A percentile compares a stretch with the other conserved stretches of the same genome.
phyloP scores from a whole-genome alignment of 2,888 invertebrate genomes.

The Himalopsyche kuldschensis region DNA sequence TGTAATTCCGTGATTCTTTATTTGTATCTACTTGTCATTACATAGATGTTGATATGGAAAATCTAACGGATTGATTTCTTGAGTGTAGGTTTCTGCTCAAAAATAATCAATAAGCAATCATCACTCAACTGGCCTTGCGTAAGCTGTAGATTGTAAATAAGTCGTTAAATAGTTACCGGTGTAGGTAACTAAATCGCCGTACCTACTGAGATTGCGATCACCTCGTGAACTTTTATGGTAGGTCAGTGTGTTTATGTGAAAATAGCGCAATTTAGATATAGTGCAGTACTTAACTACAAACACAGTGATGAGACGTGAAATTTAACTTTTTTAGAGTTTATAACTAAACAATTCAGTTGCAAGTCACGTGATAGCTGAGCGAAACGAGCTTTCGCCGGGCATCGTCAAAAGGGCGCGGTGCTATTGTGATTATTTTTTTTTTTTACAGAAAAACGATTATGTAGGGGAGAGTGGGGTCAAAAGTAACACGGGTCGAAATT shows the following conservation, averaged over 20 bases:
- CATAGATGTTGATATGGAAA: no score
- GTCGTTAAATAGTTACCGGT: background rate
- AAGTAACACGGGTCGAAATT: no score
- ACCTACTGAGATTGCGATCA: background rate
- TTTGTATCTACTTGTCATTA: no score
- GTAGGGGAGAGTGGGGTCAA: no score
- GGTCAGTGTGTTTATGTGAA: conserved; percentile 24
- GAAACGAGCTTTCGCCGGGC: conserved; percentile 16
- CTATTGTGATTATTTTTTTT: background rate
- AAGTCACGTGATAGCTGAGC: conserved; percentile 24
- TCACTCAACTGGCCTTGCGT: background rate
- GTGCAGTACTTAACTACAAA: background rate
- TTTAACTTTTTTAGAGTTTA: conserved; percentile 14
- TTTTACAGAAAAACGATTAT: no score
- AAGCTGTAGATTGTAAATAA: background rate
- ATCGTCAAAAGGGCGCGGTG: background rate
- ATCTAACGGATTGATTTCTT: no score
- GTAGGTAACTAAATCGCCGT: background rate
- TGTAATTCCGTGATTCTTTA: no score
- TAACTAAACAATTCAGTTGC: conserved; percentile 27
- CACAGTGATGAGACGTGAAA: background rate
- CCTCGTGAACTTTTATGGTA: background rate
- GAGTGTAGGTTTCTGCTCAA: no score
- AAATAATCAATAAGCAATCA: background rate
- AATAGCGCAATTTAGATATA: background rate